Evolutionary conservation across 2,797 vertebrate genomes (phyloP).

Genomic region (Xenentodon cancila): DNA sequence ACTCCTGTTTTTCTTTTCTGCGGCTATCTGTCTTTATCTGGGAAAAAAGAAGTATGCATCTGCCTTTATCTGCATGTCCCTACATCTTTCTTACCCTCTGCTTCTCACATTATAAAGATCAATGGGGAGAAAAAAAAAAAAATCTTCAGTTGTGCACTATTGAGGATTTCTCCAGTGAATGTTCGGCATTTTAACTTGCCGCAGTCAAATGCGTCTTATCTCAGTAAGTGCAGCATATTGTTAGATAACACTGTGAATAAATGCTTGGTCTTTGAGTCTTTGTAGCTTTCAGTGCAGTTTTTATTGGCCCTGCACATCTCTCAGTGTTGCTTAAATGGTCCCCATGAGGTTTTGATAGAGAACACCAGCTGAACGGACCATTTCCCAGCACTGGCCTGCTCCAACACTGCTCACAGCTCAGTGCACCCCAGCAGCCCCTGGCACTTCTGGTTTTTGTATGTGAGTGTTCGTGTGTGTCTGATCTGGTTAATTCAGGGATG

Average conservation of each 20-base stretch:
- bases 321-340: slow-evolving; percentile 50
- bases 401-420: slow-evolving; percentile 45
- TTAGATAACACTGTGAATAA: slow-evolving; percentile 30
- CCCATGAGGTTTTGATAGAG: slow-evolving; percentile 71
- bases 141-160: slow-evolving; percentile 7
- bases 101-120: slow-evolving; percentile 21
- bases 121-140: neutral
- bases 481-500: slow-evolving; percentile 77
- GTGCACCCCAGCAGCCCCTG: slow-evolving; percentile 63
- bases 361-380: slow-evolving; percentile 63
- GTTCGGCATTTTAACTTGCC: slow-evolving; percentile 11
- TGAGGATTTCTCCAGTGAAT: neutral
- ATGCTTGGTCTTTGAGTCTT: slow-evolving; percentile 29
- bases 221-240: slow-evolving; percentile 25
- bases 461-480: slow-evolving; percentile 54
- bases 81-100: slow-evolving; percentile 3
- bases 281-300: slow-evolving; percentile 47
- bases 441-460: slow-evolving; percentile 60
- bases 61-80: slow-evolving; percentile 17
- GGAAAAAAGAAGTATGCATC: slow-evolving; percentile 5
- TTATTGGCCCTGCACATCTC: slow-evolving; percentile 50
- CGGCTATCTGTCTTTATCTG: slow-evolving; percentile 43
- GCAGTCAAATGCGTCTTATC: slow-evolving; percentile 13
- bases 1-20: slow-evolving; percentile 50
- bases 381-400: slow-evolving; percentile 63